phyloP scores from a whole-genome alignment of 2,113 vertebrate genomes.

The Irena cyanogastra region DNA sequence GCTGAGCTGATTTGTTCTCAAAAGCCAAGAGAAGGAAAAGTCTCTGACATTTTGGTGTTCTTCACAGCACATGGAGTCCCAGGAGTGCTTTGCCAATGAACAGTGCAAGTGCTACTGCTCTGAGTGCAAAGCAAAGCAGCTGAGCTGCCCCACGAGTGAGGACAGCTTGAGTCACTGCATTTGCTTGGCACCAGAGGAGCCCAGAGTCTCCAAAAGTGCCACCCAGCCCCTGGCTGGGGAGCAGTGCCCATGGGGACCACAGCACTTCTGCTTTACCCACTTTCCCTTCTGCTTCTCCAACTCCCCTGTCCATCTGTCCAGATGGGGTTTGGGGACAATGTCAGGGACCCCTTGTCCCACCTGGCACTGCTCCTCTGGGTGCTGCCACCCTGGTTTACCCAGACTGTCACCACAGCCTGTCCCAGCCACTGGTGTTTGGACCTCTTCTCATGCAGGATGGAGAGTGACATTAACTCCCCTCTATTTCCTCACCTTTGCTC shows the following conservation, averaged over 20 bases:
- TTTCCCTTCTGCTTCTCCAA: background rate
- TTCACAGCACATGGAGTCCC: background rate
- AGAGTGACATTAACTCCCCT: background rate
- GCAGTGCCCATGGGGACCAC: background rate
- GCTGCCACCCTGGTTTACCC: background rate
- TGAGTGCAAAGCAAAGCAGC: background rate
- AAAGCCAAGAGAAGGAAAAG: background rate
- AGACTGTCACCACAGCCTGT: background rate
- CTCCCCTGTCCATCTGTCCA: background rate
- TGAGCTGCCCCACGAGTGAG: fast-evolving
- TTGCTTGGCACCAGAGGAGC: background rate
- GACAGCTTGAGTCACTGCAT: background rate
- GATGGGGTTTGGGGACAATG: background rate
- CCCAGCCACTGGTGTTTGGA: fast-evolving
- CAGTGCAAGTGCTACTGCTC: background rate
- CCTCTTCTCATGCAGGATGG: background rate
- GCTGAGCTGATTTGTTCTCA: background rate
- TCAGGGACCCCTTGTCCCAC: fast-evolving
- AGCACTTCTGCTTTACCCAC: background rate
- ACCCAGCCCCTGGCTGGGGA: background rate
- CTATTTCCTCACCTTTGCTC: background rate
- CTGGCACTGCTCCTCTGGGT: background rate
- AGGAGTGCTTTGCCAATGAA: background rate
- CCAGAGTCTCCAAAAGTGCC: background rate
- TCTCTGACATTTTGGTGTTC: background rate